Evolutionary conservation across 2,888 invertebrate species (phyloP).

Genomic region (Rhodophaea formosa): DNA sequence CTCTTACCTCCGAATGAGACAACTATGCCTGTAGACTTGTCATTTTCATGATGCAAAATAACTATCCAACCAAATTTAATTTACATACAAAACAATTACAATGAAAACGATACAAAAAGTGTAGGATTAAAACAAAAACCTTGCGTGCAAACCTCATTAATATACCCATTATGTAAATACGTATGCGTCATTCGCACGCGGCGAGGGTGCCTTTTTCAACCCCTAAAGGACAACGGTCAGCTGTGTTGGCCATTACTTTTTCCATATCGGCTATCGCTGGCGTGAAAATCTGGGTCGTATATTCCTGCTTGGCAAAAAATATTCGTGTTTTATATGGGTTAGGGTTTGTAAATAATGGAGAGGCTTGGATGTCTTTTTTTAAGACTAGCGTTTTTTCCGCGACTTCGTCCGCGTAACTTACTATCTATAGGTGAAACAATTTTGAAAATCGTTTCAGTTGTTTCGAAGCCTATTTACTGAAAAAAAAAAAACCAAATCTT

Average conservation of each 20-base stretch:
- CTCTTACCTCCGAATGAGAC: too few species aligned
- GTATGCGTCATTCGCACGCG: not conserved
- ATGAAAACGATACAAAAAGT: not conserved
- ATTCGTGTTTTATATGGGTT: not conserved
- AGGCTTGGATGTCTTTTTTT: too few species aligned
- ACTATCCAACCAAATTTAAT: not conserved
- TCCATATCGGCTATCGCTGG: slow-evolving; percentile 4
- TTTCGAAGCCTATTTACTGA: too few species aligned
- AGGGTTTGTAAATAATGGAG: not conserved
- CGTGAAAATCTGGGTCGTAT: not conserved
- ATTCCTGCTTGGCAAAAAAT: not conserved
- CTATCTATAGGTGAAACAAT: too few species aligned
- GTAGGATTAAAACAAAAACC: slow-evolving; percentile 1
- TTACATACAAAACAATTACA: not conserved
- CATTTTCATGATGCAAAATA: too few species aligned
- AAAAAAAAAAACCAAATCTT: too few species aligned
- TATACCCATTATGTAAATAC: slow-evolving; percentile 6
- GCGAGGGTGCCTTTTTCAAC: not conserved
- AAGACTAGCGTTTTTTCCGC: too few species aligned
- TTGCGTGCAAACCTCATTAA: not conserved
- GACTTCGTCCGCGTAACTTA: too few species aligned
- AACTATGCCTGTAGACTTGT: too few species aligned
- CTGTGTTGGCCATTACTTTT: slow-evolving; percentile 7
- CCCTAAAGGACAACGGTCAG: slow-evolving; percentile 6
- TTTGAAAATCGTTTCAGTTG: too few species aligned